These are phyloP conservation scores for Platycheirus rosarum DNA, from an alignment of 2,888 invertebrate species.

Conservation along the genomic window DNA sequence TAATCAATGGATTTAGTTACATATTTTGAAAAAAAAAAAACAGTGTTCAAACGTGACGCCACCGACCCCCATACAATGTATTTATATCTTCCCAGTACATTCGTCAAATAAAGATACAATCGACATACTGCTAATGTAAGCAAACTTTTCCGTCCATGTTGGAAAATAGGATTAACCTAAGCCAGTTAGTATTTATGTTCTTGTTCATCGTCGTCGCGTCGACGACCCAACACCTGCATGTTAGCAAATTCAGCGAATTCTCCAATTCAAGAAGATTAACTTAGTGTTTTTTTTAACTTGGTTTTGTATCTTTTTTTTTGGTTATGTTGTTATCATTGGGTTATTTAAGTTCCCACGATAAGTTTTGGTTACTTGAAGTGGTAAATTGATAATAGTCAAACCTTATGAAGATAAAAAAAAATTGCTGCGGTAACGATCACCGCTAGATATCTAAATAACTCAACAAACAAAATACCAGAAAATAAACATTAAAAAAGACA, in stretches of 20 bases:
- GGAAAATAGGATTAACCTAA: constrained; percentile 58
- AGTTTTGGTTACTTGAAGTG: neutral
- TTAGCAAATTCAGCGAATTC: constrained; percentile 62
- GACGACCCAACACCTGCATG: constrained; percentile 3
- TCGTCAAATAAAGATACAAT: neutral
- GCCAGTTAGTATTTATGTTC: constrained; percentile 48
- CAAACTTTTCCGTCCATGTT: constrained; percentile 23
- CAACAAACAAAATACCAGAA: neutral
- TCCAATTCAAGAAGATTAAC: constrained; percentile 55
- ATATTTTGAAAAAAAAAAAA: no score
- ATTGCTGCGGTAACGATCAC: neutral
- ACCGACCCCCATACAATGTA: no score
- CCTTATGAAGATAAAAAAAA: constrained; percentile 13
- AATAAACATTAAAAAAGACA: constrained; percentile 2
- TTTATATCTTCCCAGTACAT: neutral
- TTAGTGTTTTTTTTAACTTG: constrained; percentile 56
- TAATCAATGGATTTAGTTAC: no score
- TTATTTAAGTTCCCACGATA: neutral
- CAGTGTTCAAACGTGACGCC: no score
- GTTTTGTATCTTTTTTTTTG: no score
- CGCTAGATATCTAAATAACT: constrained; percentile 39
- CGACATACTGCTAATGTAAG: constrained; percentile 35
- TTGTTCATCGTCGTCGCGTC: constrained; percentile 9
- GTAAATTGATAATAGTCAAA: no score
- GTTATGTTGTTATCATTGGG: neutral